A percentile compares a stretch with the other conserved stretches of the same genome.
Evolutionary conservation across 2,113 vertebrate species (phyloP).

Genomic region (Toxotes chatareus): DNA sequence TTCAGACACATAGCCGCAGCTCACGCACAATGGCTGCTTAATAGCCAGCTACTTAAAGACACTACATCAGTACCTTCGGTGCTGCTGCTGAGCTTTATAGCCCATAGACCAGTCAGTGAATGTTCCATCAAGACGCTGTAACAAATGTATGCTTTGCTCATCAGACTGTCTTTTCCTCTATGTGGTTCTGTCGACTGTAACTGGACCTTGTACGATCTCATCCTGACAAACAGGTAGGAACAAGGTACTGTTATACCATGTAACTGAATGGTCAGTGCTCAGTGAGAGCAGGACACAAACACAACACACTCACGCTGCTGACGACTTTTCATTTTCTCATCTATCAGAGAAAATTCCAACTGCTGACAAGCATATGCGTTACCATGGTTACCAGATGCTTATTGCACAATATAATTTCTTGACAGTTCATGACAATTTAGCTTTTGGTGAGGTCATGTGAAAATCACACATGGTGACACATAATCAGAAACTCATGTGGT

Average conservation of each 20-base stretch:
- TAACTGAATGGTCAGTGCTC: too few relatives aligned
- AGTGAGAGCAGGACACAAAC: not conserved
- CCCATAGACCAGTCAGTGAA: constrained; percentile 7
- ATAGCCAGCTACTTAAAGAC: constrained; percentile 66
- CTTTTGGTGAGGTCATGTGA: not conserved
- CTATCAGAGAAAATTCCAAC: not conserved
- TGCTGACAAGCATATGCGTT: not conserved
- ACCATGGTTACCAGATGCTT: not conserved
- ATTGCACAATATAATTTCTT: not conserved
- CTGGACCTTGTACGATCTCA: too few relatives aligned
- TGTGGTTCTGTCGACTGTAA: too few relatives aligned
- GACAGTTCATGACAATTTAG: not conserved
- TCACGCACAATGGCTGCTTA: constrained; percentile 63
- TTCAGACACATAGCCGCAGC: constrained; percentile 53
- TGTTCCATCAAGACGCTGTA: constrained; percentile 18
- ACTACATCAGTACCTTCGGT: constrained; percentile 52
- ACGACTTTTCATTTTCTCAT: not conserved
- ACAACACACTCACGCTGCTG: not conserved
- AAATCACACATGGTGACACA: not conserved
- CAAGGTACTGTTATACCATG: too few relatives aligned
- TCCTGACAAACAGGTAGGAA: too few relatives aligned
- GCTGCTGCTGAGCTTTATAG: constrained; percentile 36
- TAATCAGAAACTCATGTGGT: not conserved
- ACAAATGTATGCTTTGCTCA: constrained; percentile 15
- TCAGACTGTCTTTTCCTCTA: not conserved